Evolutionary conservation across 2,888 invertebrate genomes (phyloP).

Genomic region (Athripsodes cinereus): DNA sequence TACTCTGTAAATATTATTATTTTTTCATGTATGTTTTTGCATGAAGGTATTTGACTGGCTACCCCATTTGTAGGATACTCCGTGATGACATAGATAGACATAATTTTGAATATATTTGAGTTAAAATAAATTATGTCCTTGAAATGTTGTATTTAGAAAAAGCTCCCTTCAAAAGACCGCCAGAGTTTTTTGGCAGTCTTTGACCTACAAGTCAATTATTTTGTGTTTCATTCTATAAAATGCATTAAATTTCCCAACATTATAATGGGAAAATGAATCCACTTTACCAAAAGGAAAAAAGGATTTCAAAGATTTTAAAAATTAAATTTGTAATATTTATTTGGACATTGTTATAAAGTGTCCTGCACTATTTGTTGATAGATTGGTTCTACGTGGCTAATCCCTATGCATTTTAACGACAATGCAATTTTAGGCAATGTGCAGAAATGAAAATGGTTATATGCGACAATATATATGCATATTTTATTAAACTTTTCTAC

Average conservation of each 20-base stretch:
- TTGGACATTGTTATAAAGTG: not conserved
- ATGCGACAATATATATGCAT: not conserved
- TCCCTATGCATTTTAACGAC: constrained; percentile 1
- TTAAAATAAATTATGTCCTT: not conserved
- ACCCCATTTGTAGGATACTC: too few species aligned
- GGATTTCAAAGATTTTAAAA: too few species aligned
- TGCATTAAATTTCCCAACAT: too few species aligned
- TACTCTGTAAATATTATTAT: too few species aligned
- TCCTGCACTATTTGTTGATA: not conserved
- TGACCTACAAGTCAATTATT: not conserved
- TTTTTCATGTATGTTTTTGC: too few species aligned
- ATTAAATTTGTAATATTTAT: not conserved
- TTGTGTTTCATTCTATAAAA: not conserved
- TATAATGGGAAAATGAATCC: too few species aligned
- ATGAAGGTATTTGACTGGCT: too few species aligned
- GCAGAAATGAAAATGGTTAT: not conserved
- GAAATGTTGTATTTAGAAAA: not conserved
- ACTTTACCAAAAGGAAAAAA: too few species aligned
- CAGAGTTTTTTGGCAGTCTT: not conserved
- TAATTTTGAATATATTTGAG: too few species aligned
- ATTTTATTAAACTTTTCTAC: too few species aligned
- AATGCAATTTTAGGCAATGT: not conserved
- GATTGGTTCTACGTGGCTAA: not conserved
- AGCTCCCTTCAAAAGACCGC: not conserved
- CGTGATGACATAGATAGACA: too few species aligned